These are phyloP conservation scores for Caradrina clavipalpis DNA, from an alignment of 2,888 invertebrate species.

Conservation along the genomic window DNA sequence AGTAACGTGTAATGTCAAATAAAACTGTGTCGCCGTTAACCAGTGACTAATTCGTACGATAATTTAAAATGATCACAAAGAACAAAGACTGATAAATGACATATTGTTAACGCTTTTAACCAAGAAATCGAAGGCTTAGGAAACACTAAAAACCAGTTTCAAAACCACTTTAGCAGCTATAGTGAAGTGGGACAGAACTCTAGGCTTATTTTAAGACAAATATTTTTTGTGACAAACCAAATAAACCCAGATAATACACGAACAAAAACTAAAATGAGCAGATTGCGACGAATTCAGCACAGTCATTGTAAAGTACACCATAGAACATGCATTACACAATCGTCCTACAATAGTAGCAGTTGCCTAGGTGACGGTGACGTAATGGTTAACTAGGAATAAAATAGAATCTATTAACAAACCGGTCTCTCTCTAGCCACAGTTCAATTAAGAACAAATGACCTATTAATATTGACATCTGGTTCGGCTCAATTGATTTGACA, in stretches of 20 bases:
- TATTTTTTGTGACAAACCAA: slow-evolving; percentile 13
- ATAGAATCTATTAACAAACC: slow-evolving; percentile 53
- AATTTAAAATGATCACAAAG: slow-evolving; percentile 39
- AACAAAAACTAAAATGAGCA: slow-evolving; percentile 34
- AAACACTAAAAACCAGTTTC: slow-evolving; percentile 3
- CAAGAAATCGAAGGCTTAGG: slow-evolving; percentile 10
- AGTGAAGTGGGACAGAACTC: slow-evolving; percentile 11
- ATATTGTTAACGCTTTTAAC: slow-evolving; percentile 32
- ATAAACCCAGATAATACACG: slow-evolving; percentile 15
- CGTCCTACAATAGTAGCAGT: slow-evolving; percentile 37
- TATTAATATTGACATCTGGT: slow-evolving; percentile 61
- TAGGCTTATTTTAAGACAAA: neutral
- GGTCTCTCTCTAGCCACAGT: slow-evolving; percentile 52
- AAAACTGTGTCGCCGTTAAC: slow-evolving; percentile 23
- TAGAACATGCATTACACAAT: slow-evolving; percentile 42
- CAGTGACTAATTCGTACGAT: slow-evolving; percentile 45
- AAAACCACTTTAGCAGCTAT: slow-evolving; percentile 1
- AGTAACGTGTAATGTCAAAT: slow-evolving; percentile 1
- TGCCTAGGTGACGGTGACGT: slow-evolving; percentile 53
- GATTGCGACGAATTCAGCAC: slow-evolving; percentile 26
- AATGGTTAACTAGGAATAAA: slow-evolving; percentile 56
- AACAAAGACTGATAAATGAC: slow-evolving; percentile 51
- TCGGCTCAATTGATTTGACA: slow-evolving; percentile 50
- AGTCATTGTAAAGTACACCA: slow-evolving; percentile 21
- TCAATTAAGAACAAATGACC: slow-evolving; percentile 62